Evolutionary conservation across 2,888 invertebrate genomes (phyloP).

Genomic region (Caenorhabditis japonica): DNA sequence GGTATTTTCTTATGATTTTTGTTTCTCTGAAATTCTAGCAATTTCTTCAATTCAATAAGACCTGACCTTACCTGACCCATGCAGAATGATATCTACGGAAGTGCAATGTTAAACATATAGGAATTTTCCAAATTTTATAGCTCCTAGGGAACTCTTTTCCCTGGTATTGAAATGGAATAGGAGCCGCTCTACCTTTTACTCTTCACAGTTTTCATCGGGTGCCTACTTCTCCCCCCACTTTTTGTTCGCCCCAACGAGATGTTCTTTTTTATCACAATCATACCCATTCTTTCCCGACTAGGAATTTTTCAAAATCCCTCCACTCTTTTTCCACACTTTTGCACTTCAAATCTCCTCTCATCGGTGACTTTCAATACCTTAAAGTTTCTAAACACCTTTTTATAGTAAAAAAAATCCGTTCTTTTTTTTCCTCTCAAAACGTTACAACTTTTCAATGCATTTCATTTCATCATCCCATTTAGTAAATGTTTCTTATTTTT

Average conservation of each 20-base stretch:
- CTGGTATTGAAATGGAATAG: conserved; percentile 12
- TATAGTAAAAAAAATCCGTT: background rate
- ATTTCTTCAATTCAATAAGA: background rate
- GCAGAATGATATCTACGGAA: background rate
- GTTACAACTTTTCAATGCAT: conserved; percentile 46
- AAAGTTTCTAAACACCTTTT: conserved; percentile 9
- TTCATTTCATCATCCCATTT: conserved; percentile 37
- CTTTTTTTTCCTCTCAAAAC: background rate
- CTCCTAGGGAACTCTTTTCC: conserved; percentile 43
- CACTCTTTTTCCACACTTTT: conserved; percentile 2
- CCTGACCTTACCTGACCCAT: too few relatives aligned
- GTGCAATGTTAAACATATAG: conserved; percentile 20
- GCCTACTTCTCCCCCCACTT: conserved; percentile 13
- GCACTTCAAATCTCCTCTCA: conserved; percentile 19
- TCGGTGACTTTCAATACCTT: conserved; percentile 34
- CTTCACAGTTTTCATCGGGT: conserved; percentile 37
- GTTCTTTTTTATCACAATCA: conserved; percentile 1
- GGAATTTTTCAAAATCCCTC: conserved; percentile 22
- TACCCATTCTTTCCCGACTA: conserved; percentile 16
- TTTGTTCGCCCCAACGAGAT: conserved; percentile 47
- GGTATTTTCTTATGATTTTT: background rate
- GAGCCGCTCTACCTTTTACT: conserved; percentile 14
- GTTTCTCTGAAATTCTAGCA: conserved; percentile 14
- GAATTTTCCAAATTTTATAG: conserved; percentile 32
- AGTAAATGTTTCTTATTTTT: conserved; percentile 13